phyloP scores from a whole-genome alignment of 2,888 invertebrate genomes.

The Chaetoderma sp. region DNA sequence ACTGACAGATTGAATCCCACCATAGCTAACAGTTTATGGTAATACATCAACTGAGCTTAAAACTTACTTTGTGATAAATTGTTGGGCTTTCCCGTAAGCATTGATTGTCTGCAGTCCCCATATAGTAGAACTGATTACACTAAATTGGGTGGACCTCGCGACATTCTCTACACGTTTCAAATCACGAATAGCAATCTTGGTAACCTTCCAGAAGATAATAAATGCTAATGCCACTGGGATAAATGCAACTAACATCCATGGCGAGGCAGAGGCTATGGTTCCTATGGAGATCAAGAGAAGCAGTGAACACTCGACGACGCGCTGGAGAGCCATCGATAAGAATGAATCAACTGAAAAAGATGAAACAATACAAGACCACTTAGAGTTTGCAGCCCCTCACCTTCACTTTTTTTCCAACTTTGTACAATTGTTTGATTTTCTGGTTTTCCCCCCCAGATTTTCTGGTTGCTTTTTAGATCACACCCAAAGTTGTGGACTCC shows the following conservation, averaged over 20 bases:
- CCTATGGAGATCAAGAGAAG: background rate
- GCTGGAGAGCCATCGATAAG: background rate
- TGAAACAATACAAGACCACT: background rate
- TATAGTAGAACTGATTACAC: constrained; percentile 73
- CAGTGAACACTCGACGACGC: background rate
- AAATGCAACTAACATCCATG: constrained; percentile 44
- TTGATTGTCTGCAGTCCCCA: constrained; percentile 74
- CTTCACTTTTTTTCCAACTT: no score
- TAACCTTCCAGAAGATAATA: constrained; percentile 61
- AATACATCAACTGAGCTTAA: no score
- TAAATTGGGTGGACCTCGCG: constrained; percentile 73
- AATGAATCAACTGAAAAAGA: constrained; percentile 3
- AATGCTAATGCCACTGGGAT: constrained; percentile 63
- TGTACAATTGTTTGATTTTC: no score
- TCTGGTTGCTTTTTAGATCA: no score
- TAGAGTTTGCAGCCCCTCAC: no score
- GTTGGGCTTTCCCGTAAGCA: constrained; percentile 73
- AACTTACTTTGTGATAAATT: constrained; percentile 32
- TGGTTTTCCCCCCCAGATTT: no score
- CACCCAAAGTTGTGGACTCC: no score
- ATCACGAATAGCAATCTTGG: constrained; percentile 59
- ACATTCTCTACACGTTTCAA: constrained; percentile 71
- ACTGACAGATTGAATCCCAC: no score
- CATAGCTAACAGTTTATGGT: no score
- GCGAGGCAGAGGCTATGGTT: background rate